Evolutionary conservation across 2,113 vertebrate genomes (phyloP).

Genomic region (Turdus rufiventris): DNA sequence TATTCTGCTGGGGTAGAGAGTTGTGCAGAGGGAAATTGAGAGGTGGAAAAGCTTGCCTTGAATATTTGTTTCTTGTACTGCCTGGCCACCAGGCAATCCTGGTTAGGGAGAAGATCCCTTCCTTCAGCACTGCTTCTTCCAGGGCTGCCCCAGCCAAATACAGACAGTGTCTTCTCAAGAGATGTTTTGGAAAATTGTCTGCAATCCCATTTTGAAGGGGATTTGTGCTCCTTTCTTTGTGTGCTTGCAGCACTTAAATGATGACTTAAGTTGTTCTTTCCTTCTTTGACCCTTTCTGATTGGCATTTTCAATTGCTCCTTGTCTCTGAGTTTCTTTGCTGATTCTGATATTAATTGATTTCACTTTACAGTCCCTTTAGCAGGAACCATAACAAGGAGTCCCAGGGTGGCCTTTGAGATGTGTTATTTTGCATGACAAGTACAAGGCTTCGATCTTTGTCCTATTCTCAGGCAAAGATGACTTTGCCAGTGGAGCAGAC

Average conservation of each 20-base stretch:
- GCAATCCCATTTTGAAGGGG: neutral
- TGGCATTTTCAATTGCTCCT: neutral
- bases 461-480: neutral
- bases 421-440: neutral
- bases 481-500: neutral
- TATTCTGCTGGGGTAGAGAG: neutral
- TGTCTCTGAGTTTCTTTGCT: neutral
- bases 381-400: neutral
- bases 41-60: neutral
- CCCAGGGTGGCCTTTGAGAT: neutral
- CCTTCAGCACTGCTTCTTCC: neutral
- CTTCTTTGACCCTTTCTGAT: neutral
- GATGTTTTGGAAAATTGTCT: neutral
- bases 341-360: neutral
- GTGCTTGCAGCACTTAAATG: neutral
- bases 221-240: neutral
- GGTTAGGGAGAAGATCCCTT: neutral
- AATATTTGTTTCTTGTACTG: neutral
- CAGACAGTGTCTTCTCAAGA: neutral
- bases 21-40: neutral
- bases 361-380: neutral
- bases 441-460: neutral
- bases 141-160: neutral
- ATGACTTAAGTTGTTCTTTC: neutral
- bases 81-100: rapidly evolving